Evolutionary conservation across 2,797 vertebrate species (phyloP), one percentile per base, ranked within the genome.

Genomic region (Eospalax fontanierii): DNA sequence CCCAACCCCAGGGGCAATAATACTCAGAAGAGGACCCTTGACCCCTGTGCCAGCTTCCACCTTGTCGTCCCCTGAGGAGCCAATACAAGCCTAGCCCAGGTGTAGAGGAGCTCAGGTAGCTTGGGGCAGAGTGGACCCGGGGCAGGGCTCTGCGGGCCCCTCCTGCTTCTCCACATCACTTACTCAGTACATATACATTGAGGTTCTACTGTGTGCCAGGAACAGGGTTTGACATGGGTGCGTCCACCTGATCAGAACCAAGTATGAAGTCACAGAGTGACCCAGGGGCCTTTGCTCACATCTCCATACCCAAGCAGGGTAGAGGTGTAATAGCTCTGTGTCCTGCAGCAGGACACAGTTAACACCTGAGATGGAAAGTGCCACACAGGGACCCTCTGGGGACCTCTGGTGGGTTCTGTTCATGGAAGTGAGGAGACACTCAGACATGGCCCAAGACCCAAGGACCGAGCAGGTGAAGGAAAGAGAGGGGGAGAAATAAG

Each of bases 181-280:
- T 71, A 93, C 83, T 95, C 54, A 71, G 81, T 57, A 73, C 90
- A 57, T 75, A 38, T 88, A 73, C 81, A 79, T 54, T 68, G 90
- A 90, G 68, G 82, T 7, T 78, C 74, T 4, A 70, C 38, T 7
- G 0, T 46, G 75, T 94, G 63, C 61, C 95, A 89, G 33, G n/a
- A 78, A 86, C 57, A 40, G 28, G 61, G 68, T 26, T 61, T 90
- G 74, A 80, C 66, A 66, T 8, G 14, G 38, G 19, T 65, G 61
- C 83, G 22, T 28, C 28, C 21, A 63, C 74, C 43, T 73, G 65
- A 43, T 38, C 78, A 89, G 81, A 96, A 63, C n/a, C 63, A 57
- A 87, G 87, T 33, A 50, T 1, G 40, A 61, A 59, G 87, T 75
- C 71, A 74, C 66, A 43, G 65, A 43, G 59, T 61, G 46, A 90